These are phyloP conservation scores for Pipistrellus kuhlii DNA, from an alignment of 2,797 vertebrate genomes.

Conservation along the genomic window DNA sequence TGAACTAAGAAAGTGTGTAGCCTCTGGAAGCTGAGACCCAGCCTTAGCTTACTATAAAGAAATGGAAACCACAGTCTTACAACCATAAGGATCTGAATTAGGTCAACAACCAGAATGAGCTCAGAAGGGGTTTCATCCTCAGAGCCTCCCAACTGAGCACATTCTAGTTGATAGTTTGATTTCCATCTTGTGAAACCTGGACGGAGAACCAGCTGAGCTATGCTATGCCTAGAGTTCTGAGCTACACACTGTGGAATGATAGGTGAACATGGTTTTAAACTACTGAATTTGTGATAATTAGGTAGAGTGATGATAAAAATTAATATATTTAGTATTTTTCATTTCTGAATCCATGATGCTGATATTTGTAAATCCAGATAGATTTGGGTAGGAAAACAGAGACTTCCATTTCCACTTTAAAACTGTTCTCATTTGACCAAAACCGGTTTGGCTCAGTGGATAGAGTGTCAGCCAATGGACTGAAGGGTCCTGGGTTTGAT, in stretches of 20 bases:
- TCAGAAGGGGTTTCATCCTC: neutral
- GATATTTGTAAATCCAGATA: slow-evolving; percentile 5
- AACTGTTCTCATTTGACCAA: neutral
- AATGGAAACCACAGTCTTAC: neutral
- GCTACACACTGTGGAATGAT: neutral
- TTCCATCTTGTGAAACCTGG: neutral
- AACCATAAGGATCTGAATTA: neutral
- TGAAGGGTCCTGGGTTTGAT: too few species aligned
- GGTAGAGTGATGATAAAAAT: neutral
- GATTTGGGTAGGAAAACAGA: neutral
- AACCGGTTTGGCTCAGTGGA: too few species aligned
- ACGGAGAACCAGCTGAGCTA: neutral
- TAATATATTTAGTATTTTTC: neutral
- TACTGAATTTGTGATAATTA: neutral
- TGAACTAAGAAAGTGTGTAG: neutral
- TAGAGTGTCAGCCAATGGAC: too few species aligned
- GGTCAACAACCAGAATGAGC: neutral
- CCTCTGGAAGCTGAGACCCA: neutral
- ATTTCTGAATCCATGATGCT: neutral
- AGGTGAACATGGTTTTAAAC: neutral
- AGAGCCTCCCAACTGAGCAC: neutral
- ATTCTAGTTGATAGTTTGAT: neutral
- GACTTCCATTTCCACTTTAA: neutral
- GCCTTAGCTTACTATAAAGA: neutral
- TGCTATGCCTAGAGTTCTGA: neutral